Conservation (phyloP, 2,113 vertebrate species). For the Brachyhypopomus occidentalis region DNA sequence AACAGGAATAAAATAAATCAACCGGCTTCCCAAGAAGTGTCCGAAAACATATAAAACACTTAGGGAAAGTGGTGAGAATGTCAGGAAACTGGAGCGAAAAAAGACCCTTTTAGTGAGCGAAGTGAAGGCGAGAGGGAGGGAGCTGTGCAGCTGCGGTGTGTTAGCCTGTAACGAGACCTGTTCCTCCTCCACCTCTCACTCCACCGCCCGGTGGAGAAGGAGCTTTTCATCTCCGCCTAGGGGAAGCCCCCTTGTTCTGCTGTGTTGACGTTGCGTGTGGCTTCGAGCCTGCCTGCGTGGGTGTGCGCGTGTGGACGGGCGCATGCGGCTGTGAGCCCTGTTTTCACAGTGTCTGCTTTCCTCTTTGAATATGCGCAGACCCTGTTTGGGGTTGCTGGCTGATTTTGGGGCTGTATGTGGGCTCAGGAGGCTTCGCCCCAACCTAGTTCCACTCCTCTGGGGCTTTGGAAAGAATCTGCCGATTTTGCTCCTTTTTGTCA, state of each 20-base stretch:
- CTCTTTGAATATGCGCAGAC: neutral
- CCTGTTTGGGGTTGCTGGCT: neutral
- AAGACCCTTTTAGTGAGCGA: constrained; percentile 9
- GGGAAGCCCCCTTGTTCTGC: constrained; percentile 42
- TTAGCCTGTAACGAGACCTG: constrained; percentile 59
- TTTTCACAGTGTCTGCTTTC: constrained; percentile 27
- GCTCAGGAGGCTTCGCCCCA: neutral
- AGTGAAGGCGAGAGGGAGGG: constrained; percentile 22
- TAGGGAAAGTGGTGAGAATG: constrained; percentile 48
- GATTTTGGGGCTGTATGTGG: neutral
- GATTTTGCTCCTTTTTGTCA: neutral
- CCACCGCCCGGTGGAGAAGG: constrained; percentile 54
- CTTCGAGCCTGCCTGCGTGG: constrained; percentile 2
- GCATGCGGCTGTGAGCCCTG: neutral
- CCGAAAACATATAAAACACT: constrained; percentile 48
- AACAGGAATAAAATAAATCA: constrained; percentile 58
- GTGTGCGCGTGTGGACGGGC: neutral
- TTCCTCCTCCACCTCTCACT: constrained; percentile 44
- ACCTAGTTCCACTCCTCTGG: neutral
- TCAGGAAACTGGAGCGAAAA: constrained; percentile 52
- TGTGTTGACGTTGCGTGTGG: constrained; percentile 17
- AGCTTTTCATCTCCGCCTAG: constrained; percentile 51
- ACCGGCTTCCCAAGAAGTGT: constrained; percentile 48
- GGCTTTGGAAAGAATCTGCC: neutral
- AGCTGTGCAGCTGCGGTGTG: constrained; percentile 56